Percentiles rank a stretch among this genome's conserved stretches.
These are phyloP conservation scores for Incurvaria masculella DNA, from an alignment of 2,888 invertebrate species.

Conservation along the genomic window DNA sequence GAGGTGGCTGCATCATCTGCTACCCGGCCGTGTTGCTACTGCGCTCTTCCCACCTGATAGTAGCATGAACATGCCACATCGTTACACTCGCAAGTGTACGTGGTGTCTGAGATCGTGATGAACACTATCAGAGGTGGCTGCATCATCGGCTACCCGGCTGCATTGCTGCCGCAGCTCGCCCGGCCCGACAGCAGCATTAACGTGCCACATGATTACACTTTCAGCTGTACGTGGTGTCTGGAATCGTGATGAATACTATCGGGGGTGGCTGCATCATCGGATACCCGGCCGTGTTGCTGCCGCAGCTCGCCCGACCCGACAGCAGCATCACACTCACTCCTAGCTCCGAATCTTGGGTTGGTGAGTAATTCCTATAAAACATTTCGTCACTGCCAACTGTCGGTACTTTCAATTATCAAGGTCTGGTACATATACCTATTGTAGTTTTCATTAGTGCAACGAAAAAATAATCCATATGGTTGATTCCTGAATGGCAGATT, in stretches of 20 bases:
- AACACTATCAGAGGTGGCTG: neutral
- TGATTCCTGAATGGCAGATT: too few species aligned
- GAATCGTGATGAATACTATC: constrained; percentile 47
- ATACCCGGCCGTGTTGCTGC: constrained; percentile 41
- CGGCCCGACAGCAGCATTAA: too few species aligned
- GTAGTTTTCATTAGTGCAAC: too few species aligned
- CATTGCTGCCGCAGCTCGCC: neutral
- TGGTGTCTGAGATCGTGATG: neutral
- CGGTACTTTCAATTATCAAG: too few species aligned
- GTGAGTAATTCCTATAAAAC: too few species aligned
- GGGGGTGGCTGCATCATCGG: constrained; percentile 49
- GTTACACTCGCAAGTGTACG: too few species aligned
- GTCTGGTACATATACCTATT: too few species aligned
- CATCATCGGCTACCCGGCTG: neutral
- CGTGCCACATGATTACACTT: too few species aligned
- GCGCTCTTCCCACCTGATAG: too few species aligned
- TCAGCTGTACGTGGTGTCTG: constrained; percentile 41
- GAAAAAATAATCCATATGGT: too few species aligned
- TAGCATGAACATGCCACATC: too few species aligned
- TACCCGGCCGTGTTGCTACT: constrained; percentile 42
- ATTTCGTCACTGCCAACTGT: neutral
- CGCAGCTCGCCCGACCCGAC: constrained; percentile 33
- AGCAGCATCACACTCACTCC: constrained; percentile 31
- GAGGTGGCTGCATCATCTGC: constrained; percentile 46
- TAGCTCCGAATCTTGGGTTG: constrained; percentile 48